Evolutionary conservation across 2,888 invertebrate species (phyloP), one percentile per base, ranked within the genome.

Genomic region (Terebella lapidaria): DNA sequence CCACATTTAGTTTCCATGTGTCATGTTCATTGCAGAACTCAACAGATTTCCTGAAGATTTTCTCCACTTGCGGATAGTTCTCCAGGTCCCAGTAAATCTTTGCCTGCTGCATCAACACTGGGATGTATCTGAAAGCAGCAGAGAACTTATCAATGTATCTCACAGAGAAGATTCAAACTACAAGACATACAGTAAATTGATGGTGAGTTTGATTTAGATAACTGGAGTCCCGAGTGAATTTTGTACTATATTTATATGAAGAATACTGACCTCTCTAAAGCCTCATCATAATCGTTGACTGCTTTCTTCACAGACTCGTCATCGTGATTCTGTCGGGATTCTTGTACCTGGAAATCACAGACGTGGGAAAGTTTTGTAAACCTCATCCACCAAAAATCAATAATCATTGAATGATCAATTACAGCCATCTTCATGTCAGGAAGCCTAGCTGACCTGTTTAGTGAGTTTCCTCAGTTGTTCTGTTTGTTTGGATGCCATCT

Each of bases 21-120:
- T 97, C 94, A 72, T 95, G 93, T 75, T 96, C 96, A 70, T 93
- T 93, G 76, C 97, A 97, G 81, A 97, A 97, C 78, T 99, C 99
- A 0, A 93, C 94, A 61, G 94, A 94, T 78, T 95, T 94, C 30
- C 93, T 87, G 79, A 97, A 96, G 68, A 96, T 93, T 77, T 94
- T 92, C 79, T 97, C 96, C 1, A 99, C 96, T 76, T 95, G 93
- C 1, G 87, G 85, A 74, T 96, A 99, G 78, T 97, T 94, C 76
- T 93, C 93, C 79, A 91, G 86, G 68, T 97, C 94, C 97, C 99
- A 99, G 76, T 93, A 94, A 67, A 99, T 93, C 85, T 95, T 96
- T 1, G 97, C 96, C 81, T 99, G 94, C 0, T 95, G 94, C 97
- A 99, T 97, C n/a, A 97, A 85, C 1, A 96, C 94, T 0, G 99